These are phyloP conservation scores for Crotophaga sulcirostris DNA, from an alignment of 2,113 vertebrate species.

Conservation along the genomic window DNA sequence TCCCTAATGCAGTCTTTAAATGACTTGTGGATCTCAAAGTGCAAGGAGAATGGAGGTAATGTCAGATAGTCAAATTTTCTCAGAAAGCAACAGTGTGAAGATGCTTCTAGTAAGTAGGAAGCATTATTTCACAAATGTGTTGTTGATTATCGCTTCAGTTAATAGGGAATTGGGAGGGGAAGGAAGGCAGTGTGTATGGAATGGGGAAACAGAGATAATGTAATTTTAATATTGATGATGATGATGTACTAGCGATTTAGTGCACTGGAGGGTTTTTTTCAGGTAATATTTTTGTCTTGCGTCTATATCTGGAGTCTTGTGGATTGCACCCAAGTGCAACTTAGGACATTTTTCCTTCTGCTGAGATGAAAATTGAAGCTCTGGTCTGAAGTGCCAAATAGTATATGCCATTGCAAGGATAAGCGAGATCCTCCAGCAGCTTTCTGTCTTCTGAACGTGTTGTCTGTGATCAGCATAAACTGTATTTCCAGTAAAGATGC, in stretches of 20 bases:
- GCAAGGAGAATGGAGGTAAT: not conserved
- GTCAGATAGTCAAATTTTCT: not conserved
- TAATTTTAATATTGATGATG: not conserved
- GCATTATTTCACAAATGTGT: not conserved
- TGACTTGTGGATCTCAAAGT: not conserved
- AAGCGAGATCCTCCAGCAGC: not conserved
- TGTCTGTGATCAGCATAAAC: not conserved
- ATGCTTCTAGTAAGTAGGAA: not conserved
- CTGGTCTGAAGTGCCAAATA: not conserved
- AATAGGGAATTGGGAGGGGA: not conserved
- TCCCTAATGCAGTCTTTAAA: not conserved
- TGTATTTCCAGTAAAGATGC: not conserved
- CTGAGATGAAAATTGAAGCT: not conserved
- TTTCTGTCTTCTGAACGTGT: not conserved
- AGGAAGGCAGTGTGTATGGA: not conserved
- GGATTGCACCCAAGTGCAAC: not conserved
- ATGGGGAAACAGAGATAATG: not conserved
- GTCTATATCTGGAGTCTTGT: not conserved
- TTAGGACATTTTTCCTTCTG: not conserved
- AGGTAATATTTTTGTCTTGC: not conserved
- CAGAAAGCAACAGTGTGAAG: not conserved
- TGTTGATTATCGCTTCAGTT: not conserved
- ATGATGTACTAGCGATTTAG: not conserved
- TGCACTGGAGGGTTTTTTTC: not conserved
- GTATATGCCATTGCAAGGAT: not conserved